Base-by-base conservation (phyloP, 2,888 invertebrate species). In the Philereme vetulata region DNA sequence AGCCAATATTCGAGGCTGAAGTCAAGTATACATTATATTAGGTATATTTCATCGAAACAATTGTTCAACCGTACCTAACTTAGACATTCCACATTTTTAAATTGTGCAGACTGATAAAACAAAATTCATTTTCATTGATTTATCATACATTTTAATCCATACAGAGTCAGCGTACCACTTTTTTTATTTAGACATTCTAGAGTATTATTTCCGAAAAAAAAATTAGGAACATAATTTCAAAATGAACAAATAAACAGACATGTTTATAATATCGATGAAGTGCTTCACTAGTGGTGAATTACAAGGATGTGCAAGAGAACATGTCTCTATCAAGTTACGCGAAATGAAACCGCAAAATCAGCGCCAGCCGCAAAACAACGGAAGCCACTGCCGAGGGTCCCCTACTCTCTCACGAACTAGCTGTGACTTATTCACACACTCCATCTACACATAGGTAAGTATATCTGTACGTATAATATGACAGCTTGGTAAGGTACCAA, bases 291-390 rank as follows among this genome's bases (percentile, higher is more conserved):
- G 64, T 55, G 49, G 67, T 72, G 70, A 67, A 72, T 74, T 77
- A 80, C 74, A 80, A 89, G 91, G 91, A 90, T 88, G 86, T 88
- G 81, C 86, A 77, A 81, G 70, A 74, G 76, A 74, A 76, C 74
- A 73, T 75, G 77, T 78, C 80, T 88, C 85, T 85, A 90, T 92
- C 92, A 83, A 77, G 90, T 92, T 92, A 90, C 92, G 92, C 90
- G 82, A 90, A 91, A 90, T 86, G 85, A 83, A 86, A 92, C 92
- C 92, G 82, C 91, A 90, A 89, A 88, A 89, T 90, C 90, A 86
- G 85, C 80, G 85, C 65, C 78, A 75, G 77, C 90, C 90, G 78
- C 92, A 89, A 80, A 84, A 87, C 90, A 86, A 78, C 92, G 92
- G 92, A 92, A 90, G 90, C 85, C 85, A 75, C 80, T 79, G 72